Conservation (phyloP, 2,888 invertebrate species). For the Yponomeuta plumbellus region DNA sequence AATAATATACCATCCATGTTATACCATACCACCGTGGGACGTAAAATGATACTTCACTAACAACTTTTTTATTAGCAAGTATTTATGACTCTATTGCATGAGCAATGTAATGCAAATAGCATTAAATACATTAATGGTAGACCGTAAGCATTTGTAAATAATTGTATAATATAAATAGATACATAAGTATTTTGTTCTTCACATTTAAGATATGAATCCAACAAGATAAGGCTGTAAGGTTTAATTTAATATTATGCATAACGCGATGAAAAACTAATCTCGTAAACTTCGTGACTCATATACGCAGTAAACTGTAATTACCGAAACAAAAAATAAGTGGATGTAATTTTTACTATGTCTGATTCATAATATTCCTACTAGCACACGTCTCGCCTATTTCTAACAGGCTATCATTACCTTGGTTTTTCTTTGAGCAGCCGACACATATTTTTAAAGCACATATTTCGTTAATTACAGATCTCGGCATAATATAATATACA, state of each 20-base stretch:
- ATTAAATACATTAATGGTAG: neutral
- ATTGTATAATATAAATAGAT: too few species aligned
- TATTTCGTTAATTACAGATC: constrained; percentile 2
- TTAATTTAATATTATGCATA: neutral
- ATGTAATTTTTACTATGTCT: constrained; percentile 7
- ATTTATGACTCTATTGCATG: neutral
- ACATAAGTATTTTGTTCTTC: neutral
- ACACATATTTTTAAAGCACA: neutral
- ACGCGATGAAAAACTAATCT: constrained; percentile 1
- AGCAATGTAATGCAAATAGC: neutral
- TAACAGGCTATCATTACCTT: constrained; percentile 12
- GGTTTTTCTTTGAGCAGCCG: constrained; percentile 7
- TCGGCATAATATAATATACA: neutral
- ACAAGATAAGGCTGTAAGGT: neutral
- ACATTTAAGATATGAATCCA: neutral
- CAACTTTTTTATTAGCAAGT: neutral
- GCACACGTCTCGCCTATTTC: neutral
- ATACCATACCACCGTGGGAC: neutral
- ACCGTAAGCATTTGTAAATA: too few species aligned
- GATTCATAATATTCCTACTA: constrained; percentile 12
- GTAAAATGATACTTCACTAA: neutral
- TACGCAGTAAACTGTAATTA: constrained; percentile 13
- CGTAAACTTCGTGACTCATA: constrained; percentile 15
- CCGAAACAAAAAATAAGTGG: constrained; percentile 9
- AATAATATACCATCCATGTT: neutral